These are phyloP conservation scores for Macroramphosus scolopax DNA, from an alignment of 2,797 vertebrate genomes.

Conservation along the genomic window DNA sequence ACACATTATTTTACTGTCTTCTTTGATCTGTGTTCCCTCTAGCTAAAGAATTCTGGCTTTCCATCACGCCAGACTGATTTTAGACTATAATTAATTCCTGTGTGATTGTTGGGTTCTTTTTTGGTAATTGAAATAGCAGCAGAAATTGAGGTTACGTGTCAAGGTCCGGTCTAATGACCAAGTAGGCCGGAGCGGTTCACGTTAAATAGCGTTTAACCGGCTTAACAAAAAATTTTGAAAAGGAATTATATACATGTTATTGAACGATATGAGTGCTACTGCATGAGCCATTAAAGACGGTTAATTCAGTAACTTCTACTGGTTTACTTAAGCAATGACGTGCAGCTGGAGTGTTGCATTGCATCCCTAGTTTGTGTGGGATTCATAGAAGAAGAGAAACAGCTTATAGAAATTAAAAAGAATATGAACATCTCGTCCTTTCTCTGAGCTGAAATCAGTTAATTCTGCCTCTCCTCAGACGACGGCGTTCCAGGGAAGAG, in stretches of 20 bases:
- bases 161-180: constrained; percentile 40
- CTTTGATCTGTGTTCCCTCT: constrained; percentile 72
- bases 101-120: constrained; percentile 34
- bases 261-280: too few relatives aligned
- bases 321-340: too few relatives aligned
- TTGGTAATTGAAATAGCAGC: constrained; percentile 64
- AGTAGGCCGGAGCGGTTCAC: too few relatives aligned
- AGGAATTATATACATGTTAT: too few relatives aligned
- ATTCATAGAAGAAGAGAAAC: background rate
- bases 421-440: constrained; percentile 16
- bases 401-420: constrained; percentile 11
- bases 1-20: constrained; percentile 66
- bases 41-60: constrained; percentile 57
- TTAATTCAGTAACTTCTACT: too few relatives aligned
- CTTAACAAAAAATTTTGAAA: too few relatives aligned
- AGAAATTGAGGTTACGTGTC: constrained; percentile 54
- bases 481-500: constrained; percentile 37
- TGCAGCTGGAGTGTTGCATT: too few relatives aligned
- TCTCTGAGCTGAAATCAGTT: constrained; percentile 39
- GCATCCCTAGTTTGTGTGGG: too few relatives aligned
- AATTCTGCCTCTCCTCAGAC: constrained; percentile 30
- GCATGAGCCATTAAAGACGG: too few relatives aligned
- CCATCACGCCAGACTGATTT: constrained; percentile 60
- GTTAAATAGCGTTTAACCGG: too few relatives aligned
- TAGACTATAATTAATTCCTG: constrained; percentile 67